Evolutionary conservation across 2,113 vertebrate genomes (phyloP).

Genomic region (Spilogale gracilis): DNA sequence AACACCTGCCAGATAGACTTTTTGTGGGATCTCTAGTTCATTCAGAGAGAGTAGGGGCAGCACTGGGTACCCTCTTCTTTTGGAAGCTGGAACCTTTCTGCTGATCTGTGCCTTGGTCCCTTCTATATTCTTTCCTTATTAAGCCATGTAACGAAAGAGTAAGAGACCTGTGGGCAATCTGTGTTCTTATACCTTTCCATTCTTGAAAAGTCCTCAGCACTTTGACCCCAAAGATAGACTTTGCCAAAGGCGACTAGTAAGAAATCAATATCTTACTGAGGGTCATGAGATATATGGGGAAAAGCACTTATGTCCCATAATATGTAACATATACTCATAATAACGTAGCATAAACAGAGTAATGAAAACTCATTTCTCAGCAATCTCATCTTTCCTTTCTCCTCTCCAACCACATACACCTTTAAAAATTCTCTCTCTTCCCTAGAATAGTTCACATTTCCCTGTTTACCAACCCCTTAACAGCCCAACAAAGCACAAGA

Average conservation of each 20-base stretch:
- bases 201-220: neutral
- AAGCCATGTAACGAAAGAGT: neutral
- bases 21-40: neutral
- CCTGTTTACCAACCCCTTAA: neutral
- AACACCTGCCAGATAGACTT: neutral
- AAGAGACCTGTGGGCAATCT: neutral
- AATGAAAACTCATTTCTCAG: neutral
- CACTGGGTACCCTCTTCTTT: accelerated
- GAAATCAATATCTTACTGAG: neutral
- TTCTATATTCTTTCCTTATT: neutral
- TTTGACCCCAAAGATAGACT: neutral
- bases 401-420: neutral
- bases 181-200: neutral
- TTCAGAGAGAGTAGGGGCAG: neutral
- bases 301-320: neutral
- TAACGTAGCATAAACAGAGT: neutral
- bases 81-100: neutral
- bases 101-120: neutral
- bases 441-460: neutral
- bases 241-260: neutral
- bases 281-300: neutral
- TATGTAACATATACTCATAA: neutral
- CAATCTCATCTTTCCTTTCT: neutral
- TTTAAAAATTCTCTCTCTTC: neutral
- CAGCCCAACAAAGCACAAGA: neutral